Evolutionary conservation across 2,888 invertebrate genomes (phyloP).

Genomic region (Lamproptera curius): DNA sequence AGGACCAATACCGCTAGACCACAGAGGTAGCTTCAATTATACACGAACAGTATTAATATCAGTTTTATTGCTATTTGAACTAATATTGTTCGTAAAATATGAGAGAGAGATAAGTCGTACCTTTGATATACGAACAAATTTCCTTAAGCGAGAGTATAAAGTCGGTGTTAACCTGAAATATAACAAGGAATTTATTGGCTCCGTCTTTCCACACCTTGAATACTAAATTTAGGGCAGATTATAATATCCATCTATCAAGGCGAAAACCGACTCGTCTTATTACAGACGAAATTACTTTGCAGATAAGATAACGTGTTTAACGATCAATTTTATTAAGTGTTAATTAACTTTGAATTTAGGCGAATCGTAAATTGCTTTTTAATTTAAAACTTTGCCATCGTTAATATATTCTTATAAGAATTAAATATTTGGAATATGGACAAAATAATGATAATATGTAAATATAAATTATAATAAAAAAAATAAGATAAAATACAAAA

Average conservation of each 20-base stretch:
- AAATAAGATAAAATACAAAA: too few species aligned
- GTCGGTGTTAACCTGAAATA: conserved; percentile 41
- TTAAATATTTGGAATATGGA: too few species aligned
- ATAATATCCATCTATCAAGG: conserved; percentile 33
- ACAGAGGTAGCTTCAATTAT: too few species aligned
- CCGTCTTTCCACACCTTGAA: conserved; percentile 35
- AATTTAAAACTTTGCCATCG: not conserved
- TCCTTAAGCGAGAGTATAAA: conserved; percentile 26
- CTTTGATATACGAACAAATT: conserved; percentile 22
- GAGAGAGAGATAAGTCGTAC: too few species aligned
- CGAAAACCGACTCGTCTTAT: conserved; percentile 22
- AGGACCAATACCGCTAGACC: too few species aligned
- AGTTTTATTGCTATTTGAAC: too few species aligned
- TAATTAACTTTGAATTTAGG: conserved; percentile 8
- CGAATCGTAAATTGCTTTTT: conserved; percentile 1
- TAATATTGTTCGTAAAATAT: too few species aligned
- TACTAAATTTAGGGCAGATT: conserved; percentile 33
- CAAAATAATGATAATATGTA: too few species aligned
- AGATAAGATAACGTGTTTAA: conserved; percentile 17
- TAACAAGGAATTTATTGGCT: conserved; percentile 37
- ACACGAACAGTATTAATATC: too few species aligned
- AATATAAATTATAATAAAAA: too few species aligned
- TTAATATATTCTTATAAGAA: too few species aligned
- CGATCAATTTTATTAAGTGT: conserved; percentile 13
- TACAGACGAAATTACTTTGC: conserved; percentile 11